phyloP scores from a whole-genome alignment of 2,888 invertebrate genomes.

The Drosophila mayaguana region DNA sequence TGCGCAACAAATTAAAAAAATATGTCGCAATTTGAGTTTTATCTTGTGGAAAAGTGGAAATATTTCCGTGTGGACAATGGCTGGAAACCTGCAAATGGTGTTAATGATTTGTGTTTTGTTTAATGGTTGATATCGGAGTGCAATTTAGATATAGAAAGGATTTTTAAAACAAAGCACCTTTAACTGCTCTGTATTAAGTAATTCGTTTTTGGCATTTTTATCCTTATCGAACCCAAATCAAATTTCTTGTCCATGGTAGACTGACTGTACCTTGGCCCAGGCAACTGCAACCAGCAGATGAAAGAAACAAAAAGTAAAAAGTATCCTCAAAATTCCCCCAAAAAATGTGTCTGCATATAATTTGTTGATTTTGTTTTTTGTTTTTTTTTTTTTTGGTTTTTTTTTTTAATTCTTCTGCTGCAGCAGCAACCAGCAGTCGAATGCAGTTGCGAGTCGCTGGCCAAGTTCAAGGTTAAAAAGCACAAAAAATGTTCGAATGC shows the following conservation, averaged over 20 bases:
- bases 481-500: not conserved
- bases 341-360: slow-evolving; percentile 8
- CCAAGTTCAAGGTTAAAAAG: slow-evolving; percentile 22
- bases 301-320: not conserved
- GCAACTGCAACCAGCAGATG: not conserved
- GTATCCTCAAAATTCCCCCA: not conserved
- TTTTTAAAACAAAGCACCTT: too few species aligned
- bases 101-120: not conserved
- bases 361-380: not conserved
- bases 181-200: not conserved
- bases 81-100: not conserved
- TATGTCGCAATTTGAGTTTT: slow-evolving; percentile 34
- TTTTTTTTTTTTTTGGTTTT: not conserved
- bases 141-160: too few species aligned
- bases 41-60: slow-evolving; percentile 34
- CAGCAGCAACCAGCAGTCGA: not conserved
- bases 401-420: not conserved
- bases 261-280: too few species aligned
- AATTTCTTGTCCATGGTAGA: too few species aligned
- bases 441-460: slow-evolving; percentile 21
- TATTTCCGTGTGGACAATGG: not conserved
- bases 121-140: not conserved
- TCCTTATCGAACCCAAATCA: not conserved
- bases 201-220: too few species aligned
- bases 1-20: slow-evolving; percentile 31